A percentile compares a stretch with the other conserved stretches of the same genome.
Evolutionary conservation across 1,140 invertebrate species (phyloP).

Genomic region (Drosophila neocordata): DNA sequence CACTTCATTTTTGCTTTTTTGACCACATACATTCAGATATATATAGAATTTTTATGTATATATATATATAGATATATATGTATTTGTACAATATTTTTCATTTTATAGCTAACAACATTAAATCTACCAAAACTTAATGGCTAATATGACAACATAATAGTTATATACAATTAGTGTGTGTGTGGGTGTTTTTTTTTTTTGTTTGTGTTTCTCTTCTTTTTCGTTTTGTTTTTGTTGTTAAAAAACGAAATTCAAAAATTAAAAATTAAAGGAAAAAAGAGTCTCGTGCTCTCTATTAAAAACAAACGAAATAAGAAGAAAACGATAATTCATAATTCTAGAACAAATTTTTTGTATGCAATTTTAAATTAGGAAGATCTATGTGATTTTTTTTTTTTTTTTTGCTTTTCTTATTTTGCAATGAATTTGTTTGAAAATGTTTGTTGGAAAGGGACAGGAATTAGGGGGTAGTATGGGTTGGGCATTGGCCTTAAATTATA

Average conservation of each 20-base stretch:
- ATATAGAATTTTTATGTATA: constrained; percentile 48
- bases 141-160: constrained; percentile 75
- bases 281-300: constrained; percentile 79
- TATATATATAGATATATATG: constrained; percentile 39
- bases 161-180: constrained; percentile 47
- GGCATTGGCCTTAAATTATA: constrained; percentile 59
- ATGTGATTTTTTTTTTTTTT: constrained; percentile 41
- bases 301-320: constrained; percentile 58
- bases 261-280: constrained; percentile 60
- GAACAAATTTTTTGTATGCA: constrained; percentile 15
- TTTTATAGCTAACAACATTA: constrained; percentile 67
- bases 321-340: constrained; percentile 40
- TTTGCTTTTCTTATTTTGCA: constrained; percentile 15
- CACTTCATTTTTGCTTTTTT: constrained; percentile 72
- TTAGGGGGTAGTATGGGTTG: constrained; percentile 10
- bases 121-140: constrained; percentile 66
- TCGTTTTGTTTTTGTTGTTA: constrained; percentile 55
- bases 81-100: constrained; percentile 77
- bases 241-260: constrained; percentile 58
- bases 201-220: constrained; percentile 42
- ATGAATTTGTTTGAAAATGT: background rate
- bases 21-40: constrained; percentile 55
- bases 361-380: constrained; percentile 75
- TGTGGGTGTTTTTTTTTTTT: constrained; percentile 33
- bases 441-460: background rate